phyloP scores from a whole-genome alignment of 2,113 vertebrate genomes.

The Centropristis striata region DNA sequence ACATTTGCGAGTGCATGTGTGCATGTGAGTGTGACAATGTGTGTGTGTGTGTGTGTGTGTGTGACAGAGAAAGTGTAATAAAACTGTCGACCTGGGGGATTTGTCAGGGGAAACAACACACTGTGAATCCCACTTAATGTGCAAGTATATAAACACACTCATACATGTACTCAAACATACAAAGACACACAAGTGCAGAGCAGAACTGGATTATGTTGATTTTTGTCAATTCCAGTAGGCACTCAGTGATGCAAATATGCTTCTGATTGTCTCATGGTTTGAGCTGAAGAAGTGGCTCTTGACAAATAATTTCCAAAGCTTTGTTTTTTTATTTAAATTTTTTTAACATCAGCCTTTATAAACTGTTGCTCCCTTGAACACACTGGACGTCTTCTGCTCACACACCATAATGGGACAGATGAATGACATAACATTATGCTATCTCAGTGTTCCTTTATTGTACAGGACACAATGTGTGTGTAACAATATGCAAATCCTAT shows the following conservation, averaged over 20 bases:
- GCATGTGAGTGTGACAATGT: conserved; percentile 5
- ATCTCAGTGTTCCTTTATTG: conserved; percentile 3
- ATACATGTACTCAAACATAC: neutral
- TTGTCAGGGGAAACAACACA: conserved; percentile 63
- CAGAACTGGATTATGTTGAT: conserved; percentile 61
- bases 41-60: conserved; percentile 3
- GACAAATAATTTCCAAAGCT: conserved; percentile 36
- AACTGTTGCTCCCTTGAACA: conserved; percentile 4
- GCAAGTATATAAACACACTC: conserved; percentile 15
- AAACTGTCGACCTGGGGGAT: conserved; percentile 59
- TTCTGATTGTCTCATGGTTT: conserved; percentile 49
- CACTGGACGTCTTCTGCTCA: neutral
- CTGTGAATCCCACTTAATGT: conserved; percentile 45
- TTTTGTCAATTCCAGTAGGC: conserved; percentile 51
- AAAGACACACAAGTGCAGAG: conserved; percentile 26
- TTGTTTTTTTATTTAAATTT: conserved; percentile 19
- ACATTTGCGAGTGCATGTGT: neutral
- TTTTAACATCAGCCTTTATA: conserved; percentile 6
- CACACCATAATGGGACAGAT: neutral
- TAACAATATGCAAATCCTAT: conserved; percentile 57
- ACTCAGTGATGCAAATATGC: conserved; percentile 63
- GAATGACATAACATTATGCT: conserved; percentile 11
- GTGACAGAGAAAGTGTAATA: conserved; percentile 48
- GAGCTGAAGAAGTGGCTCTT: conserved; percentile 51
- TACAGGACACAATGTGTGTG: conserved; percentile 15